Base-by-base conservation (phyloP, 2,888 invertebrate species). In the Pyrocoelia pectoralis region DNA sequence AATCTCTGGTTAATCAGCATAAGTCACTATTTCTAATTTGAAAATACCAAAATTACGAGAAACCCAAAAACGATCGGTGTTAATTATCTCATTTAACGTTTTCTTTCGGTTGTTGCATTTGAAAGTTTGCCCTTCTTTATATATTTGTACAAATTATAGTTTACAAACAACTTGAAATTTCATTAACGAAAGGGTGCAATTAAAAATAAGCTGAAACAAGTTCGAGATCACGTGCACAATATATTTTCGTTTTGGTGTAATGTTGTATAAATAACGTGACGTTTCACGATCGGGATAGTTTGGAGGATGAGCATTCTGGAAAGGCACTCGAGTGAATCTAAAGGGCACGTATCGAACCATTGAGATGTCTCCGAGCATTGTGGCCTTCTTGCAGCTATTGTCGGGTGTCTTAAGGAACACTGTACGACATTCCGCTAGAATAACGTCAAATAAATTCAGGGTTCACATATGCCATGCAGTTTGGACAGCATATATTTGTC, bases 311-410 rank as follows among this genome's bases (percentile, higher is more conserved):
- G 61, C 64, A 67, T 69, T 68, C 69, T 66, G 65, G 59, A 53
- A 57, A 68, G 68, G 67, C 69, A 68, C 68, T 69, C 67, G 68
- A 69, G 67, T 68, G 73, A 66, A 69, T 67, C 68, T 69, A 69
- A 71, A 69, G 70, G 70, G 70, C 70, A 68, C 71, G 71, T 68
- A 69, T 70, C 83, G 84, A 84, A 83, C 84, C 84, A 84, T 84
- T 84, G 84, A 84, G 84, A 85, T 84, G 85, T 84, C 83, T 72
- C 70, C 68, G 69, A 68, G 70, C 69, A 73, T 72, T 71, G 71
- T 71, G 56, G 63, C 38, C 54, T 60, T 56, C 61, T 60, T 61
- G 61, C 60, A 65, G 38, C 56, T 57, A 61, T 65, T 65, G 65
- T 65, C 46, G 55, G 43, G 43, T 38, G 52, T 61, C 61, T 61